Conservation (phyloP, 1,140 invertebrate genomes). For the Drosophila pseudoananassae region DNA sequence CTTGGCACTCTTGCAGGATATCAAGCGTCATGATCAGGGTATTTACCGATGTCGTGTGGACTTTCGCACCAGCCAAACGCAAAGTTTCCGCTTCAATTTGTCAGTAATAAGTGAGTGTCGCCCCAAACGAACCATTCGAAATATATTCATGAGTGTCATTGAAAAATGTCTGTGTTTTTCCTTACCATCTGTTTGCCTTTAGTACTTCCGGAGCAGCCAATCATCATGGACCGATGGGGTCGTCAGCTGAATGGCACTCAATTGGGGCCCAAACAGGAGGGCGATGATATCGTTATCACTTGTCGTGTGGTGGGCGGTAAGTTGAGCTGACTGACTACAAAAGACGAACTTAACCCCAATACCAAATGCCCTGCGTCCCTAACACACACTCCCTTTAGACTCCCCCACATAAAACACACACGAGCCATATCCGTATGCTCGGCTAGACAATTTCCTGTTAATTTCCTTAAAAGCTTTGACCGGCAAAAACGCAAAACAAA, state of each 20-base stretch:
- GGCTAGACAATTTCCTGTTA: constrained; percentile 83
- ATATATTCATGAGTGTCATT: constrained; percentile 21
- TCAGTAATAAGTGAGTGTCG: constrained; percentile 92
- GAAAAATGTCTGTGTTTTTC: constrained; percentile 21
- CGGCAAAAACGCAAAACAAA: constrained; percentile 42
- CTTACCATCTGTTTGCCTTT: constrained; percentile 58
- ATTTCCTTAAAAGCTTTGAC: constrained; percentile 83
- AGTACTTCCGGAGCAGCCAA: constrained; percentile 94
- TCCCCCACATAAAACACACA: constrained; percentile 22
- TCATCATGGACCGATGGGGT: constrained; percentile 91
- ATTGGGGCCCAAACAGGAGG: constrained; percentile 92
- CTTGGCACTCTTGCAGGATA: constrained; percentile 86
- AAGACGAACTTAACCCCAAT: constrained; percentile 57
- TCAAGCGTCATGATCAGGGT: constrained; percentile 93
- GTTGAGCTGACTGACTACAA: constrained; percentile 59
- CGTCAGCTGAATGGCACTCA: constrained; percentile 89
- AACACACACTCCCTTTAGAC: constrained; percentile 5
- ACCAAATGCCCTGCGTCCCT: constrained; percentile 1
- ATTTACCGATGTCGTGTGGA: constrained; percentile 95
- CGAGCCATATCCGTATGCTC: constrained; percentile 65
- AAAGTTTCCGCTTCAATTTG: constrained; percentile 94
- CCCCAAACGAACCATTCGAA: constrained; percentile 31
- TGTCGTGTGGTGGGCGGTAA: constrained; percentile 87
- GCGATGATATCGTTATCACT: constrained; percentile 86
- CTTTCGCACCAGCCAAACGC: constrained; percentile 93